Evolutionary conservation across 2,113 vertebrate species (phyloP).

Genomic region (Aramus guarauna): DNA sequence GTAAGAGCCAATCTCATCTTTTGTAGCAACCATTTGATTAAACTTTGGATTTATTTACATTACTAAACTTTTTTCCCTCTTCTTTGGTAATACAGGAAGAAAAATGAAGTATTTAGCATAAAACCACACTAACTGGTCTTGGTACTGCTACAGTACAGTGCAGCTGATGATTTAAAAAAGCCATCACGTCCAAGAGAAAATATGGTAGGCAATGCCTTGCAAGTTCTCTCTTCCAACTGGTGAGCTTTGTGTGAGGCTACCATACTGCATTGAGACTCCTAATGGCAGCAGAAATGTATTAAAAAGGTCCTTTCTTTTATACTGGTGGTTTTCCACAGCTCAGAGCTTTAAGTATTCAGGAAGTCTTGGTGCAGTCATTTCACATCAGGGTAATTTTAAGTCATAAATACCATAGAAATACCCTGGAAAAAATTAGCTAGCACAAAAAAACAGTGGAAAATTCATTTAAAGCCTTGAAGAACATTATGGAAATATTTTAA

Average conservation of each 20-base stretch:
- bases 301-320: not conserved
- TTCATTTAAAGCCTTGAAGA: not conserved
- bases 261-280: not conserved
- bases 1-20: not conserved
- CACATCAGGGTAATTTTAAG: not conserved
- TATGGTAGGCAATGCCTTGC: not conserved
- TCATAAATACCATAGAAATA: not conserved
- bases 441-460: not conserved
- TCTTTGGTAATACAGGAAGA: not conserved
- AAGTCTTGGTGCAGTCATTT: not conserved
- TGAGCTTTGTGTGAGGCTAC: not conserved
- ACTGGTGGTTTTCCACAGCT: not conserved
- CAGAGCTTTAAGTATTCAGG: not conserved
- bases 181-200: not conserved
- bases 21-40: not conserved
- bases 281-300: not conserved
- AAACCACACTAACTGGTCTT: not conserved
- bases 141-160: not conserved
- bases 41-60: not conserved
- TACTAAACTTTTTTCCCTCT: not conserved
- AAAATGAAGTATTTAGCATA: not conserved
- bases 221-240: not conserved
- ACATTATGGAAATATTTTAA: conserved; percentile 13
- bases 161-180: not conserved
- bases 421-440: not conserved